Evolutionary conservation across 2,888 invertebrate species (phyloP).

Genomic region (Galerucella calmariensis): DNA sequence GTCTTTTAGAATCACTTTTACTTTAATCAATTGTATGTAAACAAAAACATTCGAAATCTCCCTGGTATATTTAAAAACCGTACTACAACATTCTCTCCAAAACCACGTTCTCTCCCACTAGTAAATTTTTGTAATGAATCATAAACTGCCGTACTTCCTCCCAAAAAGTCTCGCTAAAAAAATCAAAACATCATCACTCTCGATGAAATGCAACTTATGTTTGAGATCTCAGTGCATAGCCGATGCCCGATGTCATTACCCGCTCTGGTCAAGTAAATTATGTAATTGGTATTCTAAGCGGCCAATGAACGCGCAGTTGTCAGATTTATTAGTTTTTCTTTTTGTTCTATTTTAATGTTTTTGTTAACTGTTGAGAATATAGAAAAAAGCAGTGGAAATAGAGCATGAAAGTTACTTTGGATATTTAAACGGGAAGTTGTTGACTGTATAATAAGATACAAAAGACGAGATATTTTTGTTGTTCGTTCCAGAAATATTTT

Average conservation of each 20-base stretch:
- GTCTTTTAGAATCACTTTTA: not conserved
- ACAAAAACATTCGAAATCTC: not conserved
- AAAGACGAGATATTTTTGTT: no score
- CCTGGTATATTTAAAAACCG: not conserved
- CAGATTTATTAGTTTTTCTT: constrained; percentile 11
- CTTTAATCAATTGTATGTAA: not conserved
- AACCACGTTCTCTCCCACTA: not conserved
- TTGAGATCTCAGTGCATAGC: constrained; percentile 12
- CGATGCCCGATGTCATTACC: constrained; percentile 66
- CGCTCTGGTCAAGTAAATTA: constrained; percentile 63
- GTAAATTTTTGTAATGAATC: constrained; percentile 9
- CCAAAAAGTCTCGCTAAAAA: constrained; percentile 33
- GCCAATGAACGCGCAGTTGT: constrained; percentile 63
- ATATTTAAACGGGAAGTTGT: no score
- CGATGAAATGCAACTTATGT: constrained; percentile 17
- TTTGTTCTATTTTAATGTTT: constrained; percentile 10
- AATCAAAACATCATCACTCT: constrained; percentile 41
- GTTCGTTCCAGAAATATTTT: no score
- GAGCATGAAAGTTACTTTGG: no score
- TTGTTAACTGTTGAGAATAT: not conserved
- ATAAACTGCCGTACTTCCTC: constrained; percentile 7
- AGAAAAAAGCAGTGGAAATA: not conserved
- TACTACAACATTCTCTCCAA: not conserved
- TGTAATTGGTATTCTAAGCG: constrained; percentile 60
- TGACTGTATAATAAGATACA: no score